Evolutionary conservation across 1,140 invertebrate genomes (phyloP).

Genomic region (Acromyrmex heyeri): DNA sequence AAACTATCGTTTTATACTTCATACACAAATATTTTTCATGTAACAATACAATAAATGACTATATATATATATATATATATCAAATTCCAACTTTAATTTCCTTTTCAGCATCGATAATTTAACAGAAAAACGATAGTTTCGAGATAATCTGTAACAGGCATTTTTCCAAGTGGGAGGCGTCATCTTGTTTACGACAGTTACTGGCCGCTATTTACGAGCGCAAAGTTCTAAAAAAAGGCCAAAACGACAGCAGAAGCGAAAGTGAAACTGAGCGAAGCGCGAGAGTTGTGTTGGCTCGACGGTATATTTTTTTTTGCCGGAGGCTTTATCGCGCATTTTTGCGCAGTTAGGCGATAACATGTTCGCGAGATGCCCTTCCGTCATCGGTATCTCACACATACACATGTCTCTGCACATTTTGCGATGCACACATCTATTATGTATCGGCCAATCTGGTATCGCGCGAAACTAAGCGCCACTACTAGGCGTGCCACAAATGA

Average conservation of each 20-base stretch:
- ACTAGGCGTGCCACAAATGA: conserved; percentile 30
- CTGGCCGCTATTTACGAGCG: conserved; percentile 25
- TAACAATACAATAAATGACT: not conserved
- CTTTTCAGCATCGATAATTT: not conserved
- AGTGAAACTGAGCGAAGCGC: not conserved
- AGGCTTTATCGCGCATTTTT: conserved; percentile 53
- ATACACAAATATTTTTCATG: not conserved
- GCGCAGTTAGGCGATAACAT: conserved; percentile 68
- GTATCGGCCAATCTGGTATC: not conserved
- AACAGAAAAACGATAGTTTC: not conserved
- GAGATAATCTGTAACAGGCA: conserved; percentile 48
- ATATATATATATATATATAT: not conserved
- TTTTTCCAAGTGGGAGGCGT: conserved; percentile 55
- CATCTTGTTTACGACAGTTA: conserved; percentile 57
- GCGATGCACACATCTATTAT: not conserved
- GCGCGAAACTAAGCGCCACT: conserved; percentile 32
- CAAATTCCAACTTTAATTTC: not conserved
- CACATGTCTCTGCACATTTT: conserved; percentile 53
- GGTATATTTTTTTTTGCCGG: conserved; percentile 63
- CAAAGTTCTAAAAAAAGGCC: conserved; percentile 24
- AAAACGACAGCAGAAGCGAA: conserved; percentile 40
- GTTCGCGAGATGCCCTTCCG: conserved; percentile 73
- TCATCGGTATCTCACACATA: conserved; percentile 62
- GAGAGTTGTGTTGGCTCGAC: not conserved
- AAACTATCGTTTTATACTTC: not conserved